Base-by-base conservation (phyloP, 2,888 invertebrate genomes). In the Ectobius pallidus region DNA sequence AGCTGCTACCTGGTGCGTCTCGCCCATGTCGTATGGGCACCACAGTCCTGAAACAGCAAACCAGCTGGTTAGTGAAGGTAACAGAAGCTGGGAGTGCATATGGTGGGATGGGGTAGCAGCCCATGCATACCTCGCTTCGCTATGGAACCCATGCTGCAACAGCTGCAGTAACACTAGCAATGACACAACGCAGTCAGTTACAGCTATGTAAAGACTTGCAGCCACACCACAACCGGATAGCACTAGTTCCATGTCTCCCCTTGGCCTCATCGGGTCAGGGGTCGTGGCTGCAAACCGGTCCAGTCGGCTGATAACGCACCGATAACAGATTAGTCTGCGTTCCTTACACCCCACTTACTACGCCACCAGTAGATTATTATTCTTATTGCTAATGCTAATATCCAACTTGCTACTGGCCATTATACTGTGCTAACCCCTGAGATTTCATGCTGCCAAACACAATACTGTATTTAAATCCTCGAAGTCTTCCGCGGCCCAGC, bases 11-110 rank as follows among this genome's bases (percentile, higher is more conserved):
- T 71, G 67, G 2, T 72, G 70, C 30, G 72, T 71, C 62, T 74
- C 74, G 18, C 72, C 76, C 74, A 74, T 74, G 52, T 42, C 52
- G 30, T 74, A 71, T 4, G 73, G 69, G 39, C 73, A 71, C 69
- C 71, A 74, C 30, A 74, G 39, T 6, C 69, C 61, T 42, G 61
- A 3, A 68, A 68, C 67, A 68, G 34, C n/a, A n/a, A n/a, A n/a
- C n/a, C n/a, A n/a, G n/a, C n/a, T n/a, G n/a, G n/a, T n/a, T n/a
- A n/a, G n/a, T n/a, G n/a, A n/a, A n/a, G n/a, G n/a, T n/a, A n/a
- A n/a, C n/a, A n/a, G n/a, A n/a, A n/a, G n/a, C n/a, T n/a, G n/a
- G n/a, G n/a, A n/a, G n/a, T n/a, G n/a, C n/a, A n/a, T n/a, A n/a
- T n/a, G n/a, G n/a, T n/a, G 34, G 4, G 4, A 14, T 34, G 52